Evolutionary conservation across 1,140 invertebrate species (phyloP).

Genomic region (Pseudomyrmex gracilis): DNA sequence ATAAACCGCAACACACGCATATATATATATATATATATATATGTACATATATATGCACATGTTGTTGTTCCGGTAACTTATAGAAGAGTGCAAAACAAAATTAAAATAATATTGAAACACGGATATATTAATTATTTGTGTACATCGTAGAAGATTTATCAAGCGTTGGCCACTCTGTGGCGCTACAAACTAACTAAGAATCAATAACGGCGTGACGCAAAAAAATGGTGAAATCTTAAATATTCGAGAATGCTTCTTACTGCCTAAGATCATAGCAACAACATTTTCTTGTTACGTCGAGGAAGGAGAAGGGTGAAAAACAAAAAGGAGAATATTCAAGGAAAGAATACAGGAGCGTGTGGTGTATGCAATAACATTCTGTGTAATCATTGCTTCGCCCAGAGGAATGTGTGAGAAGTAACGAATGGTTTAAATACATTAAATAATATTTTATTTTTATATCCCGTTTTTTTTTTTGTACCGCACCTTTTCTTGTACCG

Average conservation of each 20-base stretch:
- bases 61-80: no score
- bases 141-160: slow-evolving; percentile 22
- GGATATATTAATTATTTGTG: slow-evolving; percentile 5
- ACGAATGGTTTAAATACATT: slow-evolving; percentile 72
- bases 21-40: no score
- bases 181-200: background rate
- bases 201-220: background rate
- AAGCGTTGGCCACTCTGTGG: background rate
- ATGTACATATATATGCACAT: no score
- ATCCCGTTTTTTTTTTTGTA: slow-evolving; percentile 68
- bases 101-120: background rate
- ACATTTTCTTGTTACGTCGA: background rate
- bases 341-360: background rate
- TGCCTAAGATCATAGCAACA: slow-evolving; percentile 23
- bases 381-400: background rate
- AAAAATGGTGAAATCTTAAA: slow-evolving; percentile 21
- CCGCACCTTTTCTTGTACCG: slow-evolving; percentile 65
- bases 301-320: slow-evolving; percentile 1
- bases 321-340: background rate
- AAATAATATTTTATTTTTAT: slow-evolving; percentile 66
- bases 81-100: background rate
- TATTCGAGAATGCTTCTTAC: slow-evolving; percentile 19
- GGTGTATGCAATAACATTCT: no score
- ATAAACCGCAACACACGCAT: slow-evolving; percentile 5
- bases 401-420: slow-evolving; percentile 5